Conservation (phyloP, 2,797 vertebrate species). For the Chelon labrosus region DNA sequence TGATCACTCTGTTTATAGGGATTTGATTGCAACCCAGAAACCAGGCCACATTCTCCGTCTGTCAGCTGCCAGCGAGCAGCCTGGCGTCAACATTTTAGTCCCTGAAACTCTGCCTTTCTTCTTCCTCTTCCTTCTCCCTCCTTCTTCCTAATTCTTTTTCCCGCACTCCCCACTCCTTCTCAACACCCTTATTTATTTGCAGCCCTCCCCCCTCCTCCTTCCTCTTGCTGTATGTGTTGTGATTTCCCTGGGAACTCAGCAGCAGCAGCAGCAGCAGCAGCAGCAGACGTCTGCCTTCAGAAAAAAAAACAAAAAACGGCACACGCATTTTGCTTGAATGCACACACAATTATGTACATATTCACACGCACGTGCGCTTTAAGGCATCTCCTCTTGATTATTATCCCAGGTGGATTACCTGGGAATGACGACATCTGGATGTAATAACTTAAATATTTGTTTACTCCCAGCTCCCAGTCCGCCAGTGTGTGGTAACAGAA, state of each 20-base stretch:
- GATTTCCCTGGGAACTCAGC: slow-evolving; percentile 80
- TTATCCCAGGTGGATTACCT: slow-evolving; percentile 62
- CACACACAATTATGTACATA: not conserved
- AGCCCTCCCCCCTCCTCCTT: not conserved
- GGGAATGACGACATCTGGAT: slow-evolving; percentile 57
- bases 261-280: slow-evolving; percentile 66
- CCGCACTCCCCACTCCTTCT: slow-evolving; percentile 39
- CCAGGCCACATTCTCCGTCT: slow-evolving; percentile 72
- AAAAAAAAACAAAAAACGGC: slow-evolving; percentile 1
- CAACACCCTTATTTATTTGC: slow-evolving; percentile 59
- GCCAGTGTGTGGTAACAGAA: slow-evolving; percentile 55
- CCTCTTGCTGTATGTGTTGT: slow-evolving; percentile 52
- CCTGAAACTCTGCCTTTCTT: slow-evolving; percentile 64
- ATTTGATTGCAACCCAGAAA: slow-evolving; percentile 81
- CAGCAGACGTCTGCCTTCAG: slow-evolving; percentile 56
- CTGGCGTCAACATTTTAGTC: slow-evolving; percentile 73
- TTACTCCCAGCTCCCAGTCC: slow-evolving; percentile 57
- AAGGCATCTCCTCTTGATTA: slow-evolving; percentile 27
- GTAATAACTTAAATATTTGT: slow-evolving; percentile 75
- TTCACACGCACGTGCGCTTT: not conserved
- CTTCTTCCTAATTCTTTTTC: slow-evolving; percentile 57
- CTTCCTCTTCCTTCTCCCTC: slow-evolving; percentile 47
- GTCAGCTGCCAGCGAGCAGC: slow-evolving; percentile 74
- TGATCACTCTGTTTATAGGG: slow-evolving; percentile 81
- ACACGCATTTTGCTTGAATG: slow-evolving; percentile 1